phyloP scores from a whole-genome alignment of 1,140 invertebrate species.

The Acromyrmex charruanus region DNA sequence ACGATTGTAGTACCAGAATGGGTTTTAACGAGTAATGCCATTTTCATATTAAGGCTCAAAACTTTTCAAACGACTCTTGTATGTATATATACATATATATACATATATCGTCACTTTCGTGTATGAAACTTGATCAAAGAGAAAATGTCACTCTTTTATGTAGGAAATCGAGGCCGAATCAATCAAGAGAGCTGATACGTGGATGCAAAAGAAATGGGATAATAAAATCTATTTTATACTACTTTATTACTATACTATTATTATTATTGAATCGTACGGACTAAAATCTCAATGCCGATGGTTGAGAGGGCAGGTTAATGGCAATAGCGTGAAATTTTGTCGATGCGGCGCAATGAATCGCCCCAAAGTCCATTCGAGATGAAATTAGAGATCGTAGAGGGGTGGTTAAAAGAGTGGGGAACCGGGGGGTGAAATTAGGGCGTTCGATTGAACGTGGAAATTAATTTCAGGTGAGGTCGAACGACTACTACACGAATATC shows the following conservation, averaged over 20 bases:
- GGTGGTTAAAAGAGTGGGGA: slow-evolving; percentile 12
- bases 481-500: slow-evolving; percentile 94
- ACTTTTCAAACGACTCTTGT: no score
- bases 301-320: slow-evolving; percentile 34
- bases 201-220: slow-evolving; percentile 4
- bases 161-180: slow-evolving; percentile 15
- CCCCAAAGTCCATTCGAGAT: slow-evolving; percentile 57
- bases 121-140: neutral
- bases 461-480: slow-evolving; percentile 93
- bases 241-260: slow-evolving; percentile 30
- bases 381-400: slow-evolving; percentile 52
- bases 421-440: slow-evolving; percentile 52
- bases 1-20: no score
- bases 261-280: slow-evolving; percentile 42
- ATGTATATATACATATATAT: neutral
- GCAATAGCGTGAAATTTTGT: slow-evolving; percentile 53
- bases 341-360: slow-evolving; percentile 41
- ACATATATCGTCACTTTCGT: neutral
- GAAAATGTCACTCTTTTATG: neutral
- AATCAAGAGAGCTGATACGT: neutral
- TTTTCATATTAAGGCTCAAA: no score
- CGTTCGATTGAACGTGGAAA: slow-evolving; percentile 71
- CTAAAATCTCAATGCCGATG: slow-evolving; percentile 28
- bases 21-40: no score
- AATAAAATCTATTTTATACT: slow-evolving; percentile 50